These are phyloP conservation scores for Schmidtea mediterranea DNA, from an alignment of 1,140 invertebrate species.

Conservation along the genomic window DNA sequence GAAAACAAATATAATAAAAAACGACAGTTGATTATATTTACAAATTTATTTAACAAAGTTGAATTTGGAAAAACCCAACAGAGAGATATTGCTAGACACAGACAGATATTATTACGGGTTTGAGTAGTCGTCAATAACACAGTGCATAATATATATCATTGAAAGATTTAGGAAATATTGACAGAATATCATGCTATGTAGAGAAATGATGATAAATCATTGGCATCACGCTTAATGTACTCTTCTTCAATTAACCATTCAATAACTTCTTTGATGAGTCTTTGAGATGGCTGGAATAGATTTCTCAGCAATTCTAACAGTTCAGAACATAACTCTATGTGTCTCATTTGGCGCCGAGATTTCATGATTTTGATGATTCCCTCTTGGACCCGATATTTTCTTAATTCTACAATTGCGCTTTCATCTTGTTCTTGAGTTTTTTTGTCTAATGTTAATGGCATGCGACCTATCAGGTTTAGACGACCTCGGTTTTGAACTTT, in stretches of 20 bases:
- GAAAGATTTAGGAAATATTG: no score
- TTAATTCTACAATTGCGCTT: not conserved
- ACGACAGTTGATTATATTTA: no score
- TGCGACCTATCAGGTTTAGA: slow-evolving; percentile 66
- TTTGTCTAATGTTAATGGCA: slow-evolving; percentile 63
- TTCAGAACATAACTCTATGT: slow-evolving; percentile 74
- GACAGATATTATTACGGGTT: no score
- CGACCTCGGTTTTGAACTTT: slow-evolving; percentile 73
- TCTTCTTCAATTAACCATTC: slow-evolving; percentile 97
- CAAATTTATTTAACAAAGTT: no score
- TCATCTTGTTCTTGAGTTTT: slow-evolving; percentile 42
- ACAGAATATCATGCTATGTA: slow-evolving; percentile 44
- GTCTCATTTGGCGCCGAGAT: slow-evolving; percentile 73
- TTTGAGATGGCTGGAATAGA: slow-evolving; percentile 92
- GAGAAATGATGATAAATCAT: slow-evolving; percentile 88
- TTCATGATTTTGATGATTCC: slow-evolving; percentile 97
- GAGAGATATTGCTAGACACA: no score
- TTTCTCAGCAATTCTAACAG: slow-evolving; percentile 89
- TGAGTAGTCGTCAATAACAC: no score
- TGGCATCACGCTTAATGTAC: slow-evolving; percentile 77
- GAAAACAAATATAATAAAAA: no score
- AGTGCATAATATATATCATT: no score
- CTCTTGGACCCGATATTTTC: slow-evolving; percentile 37
- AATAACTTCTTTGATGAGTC: slow-evolving; percentile 96
- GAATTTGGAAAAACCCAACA: no score